phyloP scores from a whole-genome alignment of 2,797 vertebrate genomes.

The Garrulus glandarius region DNA sequence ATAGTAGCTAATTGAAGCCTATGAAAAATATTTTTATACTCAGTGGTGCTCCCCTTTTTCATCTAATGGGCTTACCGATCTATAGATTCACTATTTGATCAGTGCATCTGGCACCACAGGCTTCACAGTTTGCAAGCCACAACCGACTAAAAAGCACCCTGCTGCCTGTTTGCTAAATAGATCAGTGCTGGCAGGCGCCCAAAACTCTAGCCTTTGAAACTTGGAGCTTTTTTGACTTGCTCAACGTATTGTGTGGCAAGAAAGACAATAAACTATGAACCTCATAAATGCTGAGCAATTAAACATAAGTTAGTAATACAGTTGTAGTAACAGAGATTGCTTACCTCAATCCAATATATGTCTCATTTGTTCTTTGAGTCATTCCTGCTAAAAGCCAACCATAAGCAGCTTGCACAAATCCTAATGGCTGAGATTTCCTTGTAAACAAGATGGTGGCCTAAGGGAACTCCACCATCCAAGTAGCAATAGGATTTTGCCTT shows the following conservation, averaged over 20 bases:
- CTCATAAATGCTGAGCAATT: constrained; percentile 75
- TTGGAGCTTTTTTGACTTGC: constrained; percentile 72
- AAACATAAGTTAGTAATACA: constrained; percentile 71
- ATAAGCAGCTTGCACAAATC: constrained; percentile 8
- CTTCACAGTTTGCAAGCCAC: constrained; percentile 77
- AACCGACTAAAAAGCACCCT: constrained; percentile 80
- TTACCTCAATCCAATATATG: constrained; percentile 68
- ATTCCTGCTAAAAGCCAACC: constrained; percentile 63
- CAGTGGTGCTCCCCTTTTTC: constrained; percentile 45
- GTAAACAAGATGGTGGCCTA: constrained; percentile 60
- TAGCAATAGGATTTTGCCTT: constrained; percentile 26
- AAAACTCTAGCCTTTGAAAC: constrained; percentile 76
- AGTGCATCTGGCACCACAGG: constrained; percentile 71
- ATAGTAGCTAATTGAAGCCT: constrained; percentile 66
- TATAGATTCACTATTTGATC: constrained; percentile 76
- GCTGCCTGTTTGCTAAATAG: constrained; percentile 81
- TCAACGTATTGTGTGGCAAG: constrained; percentile 72
- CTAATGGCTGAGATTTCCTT: constrained; percentile 39
- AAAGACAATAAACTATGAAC: constrained; percentile 74
- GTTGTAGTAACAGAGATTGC: constrained; percentile 72
- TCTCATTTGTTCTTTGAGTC: constrained; percentile 68
- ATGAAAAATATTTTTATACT: constrained; percentile 63
- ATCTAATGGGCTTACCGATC: constrained; percentile 66
- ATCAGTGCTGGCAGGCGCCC: constrained; percentile 77
- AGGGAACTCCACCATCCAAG: background rate